Percentiles rank a stretch among this genome's conserved stretches.
These are phyloP conservation scores for Picathartes gymnocephalus DNA, from an alignment of 2,113 vertebrate genomes.

Conservation along the genomic window DNA sequence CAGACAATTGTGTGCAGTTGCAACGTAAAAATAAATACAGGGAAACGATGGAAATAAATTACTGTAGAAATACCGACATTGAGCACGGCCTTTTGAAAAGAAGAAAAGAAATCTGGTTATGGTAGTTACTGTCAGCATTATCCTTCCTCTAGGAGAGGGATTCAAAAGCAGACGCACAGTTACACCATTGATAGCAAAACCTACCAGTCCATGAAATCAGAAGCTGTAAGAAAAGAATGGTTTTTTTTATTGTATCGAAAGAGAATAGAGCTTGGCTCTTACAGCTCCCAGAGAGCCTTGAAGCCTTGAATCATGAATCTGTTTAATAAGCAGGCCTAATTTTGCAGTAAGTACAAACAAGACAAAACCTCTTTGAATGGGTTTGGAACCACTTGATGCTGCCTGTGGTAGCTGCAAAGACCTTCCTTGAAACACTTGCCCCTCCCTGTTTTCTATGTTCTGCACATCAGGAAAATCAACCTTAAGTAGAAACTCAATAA, in stretches of 20 bases:
- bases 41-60: background rate
- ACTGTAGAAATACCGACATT: background rate
- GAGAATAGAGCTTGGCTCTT: background rate
- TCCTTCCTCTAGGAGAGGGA: background rate
- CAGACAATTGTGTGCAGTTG: background rate
- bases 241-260: background rate
- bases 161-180: background rate
- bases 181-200: background rate
- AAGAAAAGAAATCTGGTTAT: background rate
- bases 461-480: background rate
- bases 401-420: background rate
- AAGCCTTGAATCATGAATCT: background rate
- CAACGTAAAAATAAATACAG: background rate
- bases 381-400: background rate
- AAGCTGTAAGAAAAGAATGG: background rate
- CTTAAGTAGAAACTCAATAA: background rate
- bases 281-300: background rate
- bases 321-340: conserved; percentile 18
- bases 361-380: background rate
- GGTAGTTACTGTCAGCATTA: conserved; percentile 42
- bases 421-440: background rate
- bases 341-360: background rate
- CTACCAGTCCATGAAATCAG: conserved; percentile 17
- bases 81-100: background rate
- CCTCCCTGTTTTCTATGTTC: background rate